These are phyloP conservation scores for Silurus asotus DNA, from an alignment of 2,113 vertebrate species.

Conservation along the genomic window DNA sequence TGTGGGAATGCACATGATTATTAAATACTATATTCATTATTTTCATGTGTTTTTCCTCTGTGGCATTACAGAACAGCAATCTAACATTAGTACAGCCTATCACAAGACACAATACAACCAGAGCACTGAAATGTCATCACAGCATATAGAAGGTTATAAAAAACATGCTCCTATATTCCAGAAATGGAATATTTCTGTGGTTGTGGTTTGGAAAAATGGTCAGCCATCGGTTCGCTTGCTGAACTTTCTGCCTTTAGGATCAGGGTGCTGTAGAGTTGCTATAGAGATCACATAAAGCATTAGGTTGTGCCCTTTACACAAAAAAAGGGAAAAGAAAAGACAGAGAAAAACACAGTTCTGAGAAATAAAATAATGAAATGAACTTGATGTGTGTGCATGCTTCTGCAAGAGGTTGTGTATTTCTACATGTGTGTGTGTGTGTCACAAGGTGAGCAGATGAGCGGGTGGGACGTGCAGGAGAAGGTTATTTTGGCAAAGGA, in stretches of 20 bases:
- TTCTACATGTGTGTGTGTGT: constrained; percentile 37
- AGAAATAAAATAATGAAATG: constrained; percentile 36
- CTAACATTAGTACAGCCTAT: background rate
- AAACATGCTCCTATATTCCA: constrained; percentile 14
- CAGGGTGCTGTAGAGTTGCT: constrained; percentile 27
- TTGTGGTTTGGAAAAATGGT: background rate
- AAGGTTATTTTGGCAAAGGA: constrained; percentile 73
- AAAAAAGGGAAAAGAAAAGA: constrained; percentile 52
- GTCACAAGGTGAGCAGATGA: constrained; percentile 35
- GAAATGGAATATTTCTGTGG: background rate
- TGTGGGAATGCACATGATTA: background rate
- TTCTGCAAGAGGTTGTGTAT: constrained; percentile 26
- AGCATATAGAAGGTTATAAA: background rate
- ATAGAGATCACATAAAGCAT: constrained; percentile 26
- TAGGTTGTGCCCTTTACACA: constrained; percentile 27
- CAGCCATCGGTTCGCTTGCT: background rate
- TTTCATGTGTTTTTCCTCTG: no score
- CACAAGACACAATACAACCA: background rate
- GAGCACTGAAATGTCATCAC: background rate
- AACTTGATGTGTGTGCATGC: constrained; percentile 1
- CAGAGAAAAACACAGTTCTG: constrained; percentile 46
- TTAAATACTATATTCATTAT: no score
- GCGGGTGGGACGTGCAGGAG: constrained; percentile 29
- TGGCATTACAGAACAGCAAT: background rate
- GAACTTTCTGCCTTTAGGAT: constrained; percentile 21